Conservation (phyloP, 2,888 invertebrate species). For the Ctena decussata region DNA sequence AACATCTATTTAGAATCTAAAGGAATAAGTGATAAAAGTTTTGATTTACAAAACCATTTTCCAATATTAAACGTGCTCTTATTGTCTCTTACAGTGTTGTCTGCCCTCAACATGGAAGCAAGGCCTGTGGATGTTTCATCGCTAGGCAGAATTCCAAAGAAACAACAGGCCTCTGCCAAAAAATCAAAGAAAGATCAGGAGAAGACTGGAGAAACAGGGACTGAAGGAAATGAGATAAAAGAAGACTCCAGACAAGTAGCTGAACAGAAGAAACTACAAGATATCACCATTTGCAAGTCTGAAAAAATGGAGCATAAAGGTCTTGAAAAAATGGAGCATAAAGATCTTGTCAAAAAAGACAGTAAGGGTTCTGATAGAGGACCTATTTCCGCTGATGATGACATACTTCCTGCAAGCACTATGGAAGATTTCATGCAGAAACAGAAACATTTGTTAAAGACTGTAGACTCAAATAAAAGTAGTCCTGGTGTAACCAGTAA, state of each 20-base stretch:
- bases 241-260: too few relatives aligned
- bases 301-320: too few relatives aligned
- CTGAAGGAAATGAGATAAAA: background rate
- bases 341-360: too few relatives aligned
- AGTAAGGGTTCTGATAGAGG: background rate
- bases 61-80: too few relatives aligned
- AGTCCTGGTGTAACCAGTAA: background rate
- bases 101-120: background rate
- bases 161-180: background rate
- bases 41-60: too few relatives aligned
- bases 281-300: too few relatives aligned
- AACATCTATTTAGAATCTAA: too few relatives aligned
- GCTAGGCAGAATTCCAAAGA: background rate
- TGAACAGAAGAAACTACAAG: too few relatives aligned
- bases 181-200: background rate
- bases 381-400: background rate
- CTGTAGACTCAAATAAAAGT: background rate
- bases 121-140: background rate
- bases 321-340: too few relatives aligned
- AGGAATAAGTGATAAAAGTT: too few relatives aligned
- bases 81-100: slow-evolving; percentile 1
- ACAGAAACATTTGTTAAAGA: background rate
- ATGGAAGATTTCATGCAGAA: background rate
- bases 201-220: background rate
- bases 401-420: background rate